Base-by-base conservation (phyloP, 1,140 invertebrate species). In the Telenomus remus region DNA sequence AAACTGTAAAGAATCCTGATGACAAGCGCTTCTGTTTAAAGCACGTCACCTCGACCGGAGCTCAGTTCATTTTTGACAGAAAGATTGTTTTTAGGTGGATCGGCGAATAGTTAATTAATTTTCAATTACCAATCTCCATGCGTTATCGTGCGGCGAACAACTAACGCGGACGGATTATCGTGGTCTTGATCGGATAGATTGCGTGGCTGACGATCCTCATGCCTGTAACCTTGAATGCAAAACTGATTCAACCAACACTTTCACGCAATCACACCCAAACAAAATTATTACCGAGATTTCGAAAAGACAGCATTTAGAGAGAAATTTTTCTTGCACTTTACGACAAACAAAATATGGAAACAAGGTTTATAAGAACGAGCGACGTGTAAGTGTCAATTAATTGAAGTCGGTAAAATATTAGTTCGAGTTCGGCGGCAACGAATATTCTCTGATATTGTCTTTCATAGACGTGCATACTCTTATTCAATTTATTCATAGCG, bases 71-170 rank as follows among this genome's bases (percentile, higher is more conserved):
- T 27, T 27, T 27, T 6, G 1, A 3, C 6, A 27, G 19, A 3
- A 27, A 73, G 73, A 79, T 60, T 59, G 76, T 74, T 64, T 72
- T 51, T 68, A 76, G 68, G 79, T 81, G 78, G 76, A 81, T 83
- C 59, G 71, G 78, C 66, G 71, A 75, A 80, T 66, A 80, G 77
- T 83, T 84, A 80, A 80, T 85, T 85, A 85, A 84, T 83, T 85
- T 85, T 84, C 82, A 84, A 85, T 85, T 85, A 81, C 79, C 66
- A 71, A 66, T 70, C 54, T 43, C 54, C 60, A 14, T 49, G 47
- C 65, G 53, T 65, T 71, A 16, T 43, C 27, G 47, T 55, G 63
- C 35, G 61, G 66, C 15, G 47, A 54, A 70, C 46, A 66, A 65
- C 53, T 71, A 76, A 78, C 71, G 66, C 50, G 46, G 64, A 65